Evolutionary conservation across 2,888 invertebrate genomes (phyloP).

Genomic region (Griposia aprilina): DNA sequence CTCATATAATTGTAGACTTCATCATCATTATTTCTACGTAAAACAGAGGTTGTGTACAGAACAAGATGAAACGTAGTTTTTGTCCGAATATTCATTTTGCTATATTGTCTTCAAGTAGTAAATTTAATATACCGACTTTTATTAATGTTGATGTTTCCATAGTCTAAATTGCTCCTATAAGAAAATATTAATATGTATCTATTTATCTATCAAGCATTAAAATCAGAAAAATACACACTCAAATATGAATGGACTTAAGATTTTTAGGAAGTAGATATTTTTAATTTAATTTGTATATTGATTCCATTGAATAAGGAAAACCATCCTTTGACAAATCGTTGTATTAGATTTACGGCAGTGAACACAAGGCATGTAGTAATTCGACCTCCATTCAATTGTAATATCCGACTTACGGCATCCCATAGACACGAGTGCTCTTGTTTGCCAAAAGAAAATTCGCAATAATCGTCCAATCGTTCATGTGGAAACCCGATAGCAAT

Average conservation of each 20-base stretch:
- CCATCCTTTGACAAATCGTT: conserved; percentile 25
- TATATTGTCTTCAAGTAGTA: not conserved
- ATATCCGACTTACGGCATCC: conserved; percentile 33
- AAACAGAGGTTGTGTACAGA: not conserved
- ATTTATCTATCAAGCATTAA: conserved; percentile 2
- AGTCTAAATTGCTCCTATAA: not conserved
- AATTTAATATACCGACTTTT: not conserved
- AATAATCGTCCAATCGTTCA: conserved; percentile 60
- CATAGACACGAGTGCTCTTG: conserved; percentile 29
- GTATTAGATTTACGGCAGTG: conserved; percentile 39
- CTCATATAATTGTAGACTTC: conserved; percentile 19
- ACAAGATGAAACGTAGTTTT: not conserved
- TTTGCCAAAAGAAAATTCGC: conserved; percentile 57
- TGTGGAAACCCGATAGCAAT: conserved; percentile 58
- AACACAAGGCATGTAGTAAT: conserved; percentile 55
- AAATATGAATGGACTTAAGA: too few species aligned
- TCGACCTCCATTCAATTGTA: conserved; percentile 53
- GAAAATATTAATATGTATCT: not conserved
- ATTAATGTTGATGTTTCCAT: not conserved
- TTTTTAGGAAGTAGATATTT: too few species aligned
- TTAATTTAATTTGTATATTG: too few species aligned
- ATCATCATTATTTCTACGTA: conserved; percentile 16
- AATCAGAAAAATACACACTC: conserved; percentile 5
- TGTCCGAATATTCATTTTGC: not conserved
- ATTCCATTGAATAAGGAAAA: conserved; percentile 13